Evolutionary conservation across 1,140 invertebrate species (phyloP).

Genomic region (Ostrea denselamellosa): DNA sequence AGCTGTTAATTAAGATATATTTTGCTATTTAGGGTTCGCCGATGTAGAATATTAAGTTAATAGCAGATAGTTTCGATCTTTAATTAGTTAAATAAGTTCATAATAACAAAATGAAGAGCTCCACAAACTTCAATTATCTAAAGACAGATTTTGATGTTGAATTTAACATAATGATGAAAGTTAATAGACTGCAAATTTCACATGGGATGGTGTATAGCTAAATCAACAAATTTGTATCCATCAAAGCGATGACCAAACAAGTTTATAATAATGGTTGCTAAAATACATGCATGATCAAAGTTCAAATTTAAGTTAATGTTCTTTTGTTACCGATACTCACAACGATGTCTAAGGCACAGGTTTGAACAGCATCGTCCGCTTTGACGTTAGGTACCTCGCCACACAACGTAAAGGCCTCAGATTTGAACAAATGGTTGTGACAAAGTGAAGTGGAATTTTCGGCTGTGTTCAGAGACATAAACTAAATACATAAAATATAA

Average conservation of each 20-base stretch:
- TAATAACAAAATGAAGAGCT: background rate
- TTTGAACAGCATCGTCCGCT: background rate
- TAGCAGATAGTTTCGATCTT: background rate
- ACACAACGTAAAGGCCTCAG: background rate
- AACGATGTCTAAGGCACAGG: background rate
- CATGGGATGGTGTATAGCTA: too few relatives aligned
- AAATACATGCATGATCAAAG: too few relatives aligned
- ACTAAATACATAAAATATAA: background rate
- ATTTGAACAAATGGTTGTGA: background rate
- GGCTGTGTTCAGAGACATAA: background rate
- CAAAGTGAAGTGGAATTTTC: background rate
- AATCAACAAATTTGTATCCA: too few relatives aligned
- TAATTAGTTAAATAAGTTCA: background rate
- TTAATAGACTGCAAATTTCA: background rate
- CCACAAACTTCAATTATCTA: background rate
- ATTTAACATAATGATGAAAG: background rate
- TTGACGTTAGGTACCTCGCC: background rate
- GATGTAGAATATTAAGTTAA: background rate
- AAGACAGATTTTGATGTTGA: background rate
- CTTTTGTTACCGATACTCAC: background rate
- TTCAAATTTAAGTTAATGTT: background rate
- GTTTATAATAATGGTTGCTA: too few relatives aligned
- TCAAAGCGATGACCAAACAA: too few relatives aligned
- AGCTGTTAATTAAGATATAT: background rate
- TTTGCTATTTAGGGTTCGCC: background rate